Evolutionary conservation across 2,113 vertebrate species (phyloP).

Genomic region (Perca schrenkii): DNA sequence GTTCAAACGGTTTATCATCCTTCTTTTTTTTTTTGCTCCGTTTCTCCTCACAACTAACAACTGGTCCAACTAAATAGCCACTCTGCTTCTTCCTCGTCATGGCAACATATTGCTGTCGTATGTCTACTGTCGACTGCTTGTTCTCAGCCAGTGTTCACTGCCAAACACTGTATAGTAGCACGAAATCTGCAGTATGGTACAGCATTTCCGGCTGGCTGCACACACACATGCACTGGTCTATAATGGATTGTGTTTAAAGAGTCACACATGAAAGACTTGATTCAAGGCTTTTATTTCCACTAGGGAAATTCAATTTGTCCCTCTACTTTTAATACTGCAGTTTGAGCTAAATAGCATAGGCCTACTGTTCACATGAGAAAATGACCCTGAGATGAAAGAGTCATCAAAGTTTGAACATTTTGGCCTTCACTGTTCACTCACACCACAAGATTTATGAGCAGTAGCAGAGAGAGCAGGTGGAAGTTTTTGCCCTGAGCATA

Average conservation of each 20-base stretch:
- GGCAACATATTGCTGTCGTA: slow-evolving; percentile 23
- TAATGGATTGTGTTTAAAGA: slow-evolving; percentile 4
- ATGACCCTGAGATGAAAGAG: background rate
- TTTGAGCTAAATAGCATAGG: background rate
- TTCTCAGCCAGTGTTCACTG: slow-evolving; percentile 9
- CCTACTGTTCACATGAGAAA: background rate
- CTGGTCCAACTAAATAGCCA: background rate
- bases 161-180: background rate
- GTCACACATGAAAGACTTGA: slow-evolving; percentile 5
- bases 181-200: background rate
- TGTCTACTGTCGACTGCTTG: slow-evolving; percentile 2
- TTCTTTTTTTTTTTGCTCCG: background rate
- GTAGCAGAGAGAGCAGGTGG: background rate
- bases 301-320: background rate
- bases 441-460: background rate
- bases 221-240: background rate
- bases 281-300: slow-evolving; percentile 7
- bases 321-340: background rate
- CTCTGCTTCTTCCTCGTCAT: slow-evolving; percentile 12
- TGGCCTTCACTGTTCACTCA: background rate
- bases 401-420: background rate
- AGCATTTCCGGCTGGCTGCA: slow-evolving; percentile 23
- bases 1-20: slow-evolving; percentile 24
- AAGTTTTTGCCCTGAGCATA: background rate
- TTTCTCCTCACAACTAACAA: slow-evolving; percentile 8